Conservation (phyloP, 2,113 vertebrate species). For the Protobothrops mucrosquamatus region DNA sequence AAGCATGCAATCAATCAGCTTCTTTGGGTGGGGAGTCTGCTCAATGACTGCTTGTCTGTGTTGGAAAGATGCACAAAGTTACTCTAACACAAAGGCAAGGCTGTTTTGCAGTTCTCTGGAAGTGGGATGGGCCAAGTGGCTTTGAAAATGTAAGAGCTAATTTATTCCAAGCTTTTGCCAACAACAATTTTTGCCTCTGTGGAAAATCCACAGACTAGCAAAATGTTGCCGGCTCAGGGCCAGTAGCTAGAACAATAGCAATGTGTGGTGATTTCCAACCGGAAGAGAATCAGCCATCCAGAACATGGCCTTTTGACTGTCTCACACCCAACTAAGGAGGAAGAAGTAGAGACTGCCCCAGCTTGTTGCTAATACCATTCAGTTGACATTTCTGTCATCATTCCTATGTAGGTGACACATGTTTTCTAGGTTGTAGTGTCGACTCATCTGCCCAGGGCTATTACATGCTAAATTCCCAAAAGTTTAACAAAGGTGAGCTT, state of each 20-base stretch:
- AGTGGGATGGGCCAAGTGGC: background rate
- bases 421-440: background rate
- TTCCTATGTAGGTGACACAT: background rate
- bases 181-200: slow-evolving; percentile 11
- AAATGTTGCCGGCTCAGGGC: slow-evolving; percentile 2
- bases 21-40: background rate
- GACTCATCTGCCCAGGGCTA: background rate
- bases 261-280: background rate
- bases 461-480: background rate
- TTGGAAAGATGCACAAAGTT: background rate
- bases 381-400: background rate
- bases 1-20: background rate
- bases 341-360: background rate
- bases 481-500: background rate
- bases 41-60: background rate
- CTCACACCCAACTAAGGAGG: accelerated
- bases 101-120: background rate
- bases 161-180: accelerated
- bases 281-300: accelerated
- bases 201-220: slow-evolving; percentile 22
- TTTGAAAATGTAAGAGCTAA: background rate
- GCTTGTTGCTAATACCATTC: background rate
- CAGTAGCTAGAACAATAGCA: background rate
- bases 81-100: background rate
- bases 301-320: accelerated